Percentiles rank a stretch among this genome's conserved stretches.
Evolutionary conservation across 2,797 vertebrate species (phyloP).

Genomic region (Thunnus albacares): DNA sequence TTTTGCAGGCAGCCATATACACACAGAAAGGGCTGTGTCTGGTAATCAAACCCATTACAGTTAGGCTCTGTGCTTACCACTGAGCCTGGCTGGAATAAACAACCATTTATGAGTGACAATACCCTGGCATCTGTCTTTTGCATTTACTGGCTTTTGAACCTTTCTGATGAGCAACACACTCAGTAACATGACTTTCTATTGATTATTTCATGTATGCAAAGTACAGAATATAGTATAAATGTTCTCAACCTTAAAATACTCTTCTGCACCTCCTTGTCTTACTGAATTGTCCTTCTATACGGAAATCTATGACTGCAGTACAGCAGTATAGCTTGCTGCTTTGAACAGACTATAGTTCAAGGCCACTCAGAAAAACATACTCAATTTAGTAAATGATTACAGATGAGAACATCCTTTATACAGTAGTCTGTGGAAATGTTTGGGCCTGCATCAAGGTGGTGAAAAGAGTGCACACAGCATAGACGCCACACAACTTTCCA

Average conservation of each 20-base stretch:
- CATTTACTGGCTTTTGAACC: not conserved
- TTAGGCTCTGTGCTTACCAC: not conserved
- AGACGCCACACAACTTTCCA: constrained; percentile 4
- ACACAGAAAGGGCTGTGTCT: not conserved
- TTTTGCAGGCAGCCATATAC: not conserved
- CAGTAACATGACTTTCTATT: not conserved
- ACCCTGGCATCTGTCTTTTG: not conserved
- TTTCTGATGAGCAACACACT: not conserved
- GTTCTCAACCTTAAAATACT: not conserved
- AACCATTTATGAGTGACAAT: not conserved
- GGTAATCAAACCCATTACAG: not conserved
- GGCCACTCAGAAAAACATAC: not conserved
- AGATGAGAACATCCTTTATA: not conserved
- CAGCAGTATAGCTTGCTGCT: not conserved
- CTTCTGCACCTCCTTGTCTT: not conserved
- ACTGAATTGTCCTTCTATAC: not conserved
- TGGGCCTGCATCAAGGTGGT: not conserved
- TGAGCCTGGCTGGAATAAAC: not conserved
- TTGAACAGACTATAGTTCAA: constrained; percentile 3
- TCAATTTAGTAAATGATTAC: constrained; percentile 23
- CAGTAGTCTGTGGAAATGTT: not conserved
- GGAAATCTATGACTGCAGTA: not conserved
- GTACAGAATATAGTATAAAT: not conserved
- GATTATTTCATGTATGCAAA: not conserved
- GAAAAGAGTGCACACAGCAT: not conserved